phyloP scores from a whole-genome alignment of 2,797 vertebrate genomes.

The Pithecia hirsuta region DNA sequence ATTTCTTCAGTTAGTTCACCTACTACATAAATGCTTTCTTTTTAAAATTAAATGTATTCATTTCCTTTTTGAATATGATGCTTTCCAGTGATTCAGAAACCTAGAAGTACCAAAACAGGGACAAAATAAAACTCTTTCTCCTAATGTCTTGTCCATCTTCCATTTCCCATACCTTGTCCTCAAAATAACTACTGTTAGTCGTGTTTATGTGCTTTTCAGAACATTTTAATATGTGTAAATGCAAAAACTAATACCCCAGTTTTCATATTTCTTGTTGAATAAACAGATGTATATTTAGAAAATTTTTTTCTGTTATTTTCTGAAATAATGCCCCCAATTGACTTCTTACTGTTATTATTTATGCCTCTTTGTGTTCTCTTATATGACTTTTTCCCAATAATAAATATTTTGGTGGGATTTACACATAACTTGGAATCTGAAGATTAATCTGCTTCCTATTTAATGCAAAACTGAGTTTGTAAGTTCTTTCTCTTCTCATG shows the following conservation, averaged over 20 bases:
- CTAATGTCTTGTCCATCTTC: not conserved
- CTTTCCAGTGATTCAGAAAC: not conserved
- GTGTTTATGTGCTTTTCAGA: not conserved
- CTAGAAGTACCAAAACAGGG: not conserved
- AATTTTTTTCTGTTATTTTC: not conserved
- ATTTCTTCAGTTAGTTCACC: not conserved
- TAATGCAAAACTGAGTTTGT: not conserved
- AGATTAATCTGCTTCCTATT: not conserved
- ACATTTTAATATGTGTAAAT: not conserved
- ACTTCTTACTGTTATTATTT: not conserved
- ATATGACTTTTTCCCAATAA: not conserved
- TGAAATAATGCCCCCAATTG: not conserved
- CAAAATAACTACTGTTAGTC: not conserved
- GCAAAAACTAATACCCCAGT: not conserved
- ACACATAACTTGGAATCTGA: not conserved
- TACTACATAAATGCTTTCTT: not conserved
- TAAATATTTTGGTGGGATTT: not conserved
- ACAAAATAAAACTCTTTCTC: not conserved
- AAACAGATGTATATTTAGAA: not conserved
- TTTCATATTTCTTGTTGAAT: not conserved
- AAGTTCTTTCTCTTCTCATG: not conserved
- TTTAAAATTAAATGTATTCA: not conserved
- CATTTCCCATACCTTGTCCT: not conserved
- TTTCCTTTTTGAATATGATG: not conserved
- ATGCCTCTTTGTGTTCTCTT: not conserved